Base-by-base conservation (phyloP, 2,888 invertebrate species). In the Phytoseiulus persimilis region DNA sequence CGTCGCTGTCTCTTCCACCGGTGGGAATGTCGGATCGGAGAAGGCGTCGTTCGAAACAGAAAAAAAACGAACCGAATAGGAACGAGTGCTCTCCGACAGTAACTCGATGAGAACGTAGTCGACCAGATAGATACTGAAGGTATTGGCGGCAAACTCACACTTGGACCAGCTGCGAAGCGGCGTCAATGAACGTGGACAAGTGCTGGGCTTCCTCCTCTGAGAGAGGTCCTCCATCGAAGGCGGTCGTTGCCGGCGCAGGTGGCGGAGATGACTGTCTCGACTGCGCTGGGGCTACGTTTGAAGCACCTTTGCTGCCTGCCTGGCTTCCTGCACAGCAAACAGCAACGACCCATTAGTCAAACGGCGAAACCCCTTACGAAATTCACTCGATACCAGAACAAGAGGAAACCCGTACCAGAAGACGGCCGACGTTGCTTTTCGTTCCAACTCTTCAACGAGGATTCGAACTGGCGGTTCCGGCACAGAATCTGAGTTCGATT, bases 401-500 rank as follows among this genome's bases (percentile, higher is more conserved):
- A 11, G 23, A 2, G 28, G 65, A 65, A 31, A 33, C 87, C 33
- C 87, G 9, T 39, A 87, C 87, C 87, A 23, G 87, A 87, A n/a
- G 87, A 87, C 32, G 87, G 94, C 28, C 94, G 94, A 83, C 92
- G 92, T 92, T 96, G 96, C 92, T 96, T 96, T 92, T 96, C 96
- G 92, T 96, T 96, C 96, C 96, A 96, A 0, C 95, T 94, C 92
- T 96, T 96, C 90, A 98, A 93, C 18, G 97, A 97, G 90, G 96
- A 96, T 45, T 87, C 87, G 87, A 87, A 87, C 87, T 87, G 87
- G 32, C 87, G 87, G 92, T 98, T 98, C 90, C 98, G 94, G 92
- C 96, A 97, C 33, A 99, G 94, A 96, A 99, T 97, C 94, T 98
- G 98, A 92, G 98, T 97, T 90, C 98, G 94, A 93, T 98, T 98